phyloP scores from a whole-genome alignment of 2,888 invertebrate species.

The Agrotis puta region DNA sequence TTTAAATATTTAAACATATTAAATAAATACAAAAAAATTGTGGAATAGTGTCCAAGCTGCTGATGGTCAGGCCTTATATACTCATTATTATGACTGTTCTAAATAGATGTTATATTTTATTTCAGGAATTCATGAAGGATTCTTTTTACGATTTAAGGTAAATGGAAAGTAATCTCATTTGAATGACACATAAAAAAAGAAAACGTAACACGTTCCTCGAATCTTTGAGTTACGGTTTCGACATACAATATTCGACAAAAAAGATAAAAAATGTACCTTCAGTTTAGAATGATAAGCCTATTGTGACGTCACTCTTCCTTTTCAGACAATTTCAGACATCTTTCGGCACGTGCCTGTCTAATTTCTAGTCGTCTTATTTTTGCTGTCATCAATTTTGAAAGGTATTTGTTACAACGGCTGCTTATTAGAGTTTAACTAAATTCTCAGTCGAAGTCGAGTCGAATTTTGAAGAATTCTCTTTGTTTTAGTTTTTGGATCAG shows the following conservation, averaged over 20 bases:
- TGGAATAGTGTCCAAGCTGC: too few relatives aligned
- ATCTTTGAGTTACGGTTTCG: constrained; percentile 51
- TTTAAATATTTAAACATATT: too few relatives aligned
- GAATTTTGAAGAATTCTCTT: neutral
- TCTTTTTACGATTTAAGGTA: constrained; percentile 72
- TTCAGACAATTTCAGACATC: constrained; percentile 23
- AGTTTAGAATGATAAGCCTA: constrained; percentile 27
- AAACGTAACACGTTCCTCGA: constrained; percentile 63
- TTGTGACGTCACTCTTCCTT: constrained; percentile 40
- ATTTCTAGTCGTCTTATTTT: constrained; percentile 31
- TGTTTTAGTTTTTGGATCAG: constrained; percentile 5
- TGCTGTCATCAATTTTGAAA: constrained; percentile 27
- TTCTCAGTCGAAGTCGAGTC: neutral
- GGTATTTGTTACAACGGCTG: constrained; percentile 26
- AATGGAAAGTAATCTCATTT: constrained; percentile 75
- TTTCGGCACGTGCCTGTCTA: constrained; percentile 4
- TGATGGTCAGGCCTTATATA: too few relatives aligned
- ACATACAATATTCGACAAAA: constrained; percentile 42
- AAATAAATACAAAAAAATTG: too few relatives aligned
- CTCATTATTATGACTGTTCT: constrained; percentile 5
- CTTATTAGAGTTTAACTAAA: constrained; percentile 17
- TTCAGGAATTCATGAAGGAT: constrained; percentile 40
- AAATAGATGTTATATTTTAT: constrained; percentile 27
- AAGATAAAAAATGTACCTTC: constrained; percentile 40
- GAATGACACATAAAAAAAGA: constrained; percentile 78